A percentile compares a stretch with the other conserved stretches of the same genome.
These are phyloP conservation scores for Drosophila testacea DNA, from an alignment of 2,888 invertebrate genomes.

Conservation along the genomic window DNA sequence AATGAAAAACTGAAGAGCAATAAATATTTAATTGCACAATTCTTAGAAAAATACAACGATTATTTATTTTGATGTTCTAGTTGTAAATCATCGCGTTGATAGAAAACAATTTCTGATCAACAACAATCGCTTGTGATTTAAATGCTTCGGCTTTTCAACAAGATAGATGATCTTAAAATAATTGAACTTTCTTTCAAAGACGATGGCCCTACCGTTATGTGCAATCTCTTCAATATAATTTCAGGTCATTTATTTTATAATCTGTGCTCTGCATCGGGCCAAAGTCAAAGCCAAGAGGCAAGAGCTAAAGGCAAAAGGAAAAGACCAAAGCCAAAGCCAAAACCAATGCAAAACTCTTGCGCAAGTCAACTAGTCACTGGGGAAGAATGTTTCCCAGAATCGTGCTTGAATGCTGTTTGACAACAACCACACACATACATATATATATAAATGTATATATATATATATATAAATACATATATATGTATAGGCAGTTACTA, in stretches of 20 bases:
- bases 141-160: constrained; percentile 12
- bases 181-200: constrained; percentile 54
- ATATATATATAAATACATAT: constrained; percentile 13
- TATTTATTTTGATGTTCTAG: no score
- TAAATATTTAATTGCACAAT: no score
- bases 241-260: constrained; percentile 69
- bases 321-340: constrained; percentile 22
- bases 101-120: background rate
- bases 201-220: constrained; percentile 47
- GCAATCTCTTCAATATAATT: constrained; percentile 61
- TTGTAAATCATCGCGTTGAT: background rate
- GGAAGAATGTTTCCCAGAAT: constrained; percentile 81
- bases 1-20: no score
- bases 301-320: constrained; percentile 7
- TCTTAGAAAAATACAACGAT: no score
- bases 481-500: constrained; percentile 56
- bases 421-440: constrained; percentile 65
- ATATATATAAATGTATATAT: constrained; percentile 24
- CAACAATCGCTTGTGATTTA: background rate
- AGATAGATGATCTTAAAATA: constrained; percentile 30
- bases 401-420: constrained; percentile 83
- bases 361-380: constrained; percentile 59
- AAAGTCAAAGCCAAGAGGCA: constrained; percentile 19
- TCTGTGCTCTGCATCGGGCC: constrained; percentile 55
- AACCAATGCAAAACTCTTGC: constrained; percentile 62